Base-by-base conservation (phyloP, 2,113 vertebrate species). In the Oxygymnocypris stewartii region DNA sequence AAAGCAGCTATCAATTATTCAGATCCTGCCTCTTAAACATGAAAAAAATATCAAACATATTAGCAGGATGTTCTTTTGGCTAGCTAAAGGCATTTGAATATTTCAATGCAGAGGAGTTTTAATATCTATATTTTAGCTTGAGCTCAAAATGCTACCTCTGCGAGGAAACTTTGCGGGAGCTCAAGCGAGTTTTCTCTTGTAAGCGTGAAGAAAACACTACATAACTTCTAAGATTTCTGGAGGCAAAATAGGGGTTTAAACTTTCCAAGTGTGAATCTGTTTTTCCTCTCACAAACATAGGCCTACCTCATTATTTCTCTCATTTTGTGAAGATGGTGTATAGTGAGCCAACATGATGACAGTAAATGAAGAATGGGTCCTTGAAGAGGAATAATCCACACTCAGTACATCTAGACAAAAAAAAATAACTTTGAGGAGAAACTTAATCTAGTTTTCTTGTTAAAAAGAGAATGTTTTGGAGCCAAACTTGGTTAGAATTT, bases 1-100 rank as follows among this genome's bases (percentile, higher is more conserved):
- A 88, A 74, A 69, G 74, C 77, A 84, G 61, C 20, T 28, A 79
- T 89, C 59, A 82, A 89, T 87, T 85, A 89, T 87, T 89, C 79
- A 87, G 63, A 61, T 83, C n/a, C 54, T 80, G 79, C 76, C 80
- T 84, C 69, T 87, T 87, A 85, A 87, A 82, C 83, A 89, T 73
- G 79, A 71, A 67, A 42, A 87, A 51, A 67, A 84, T 65, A 87
- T 85, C 79, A 69, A 75, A 75, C 67, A 85, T 77, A 82, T 85
- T 78, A 82, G 42, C 44, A 63, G 79, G 84, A 88, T 63, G 57
- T 75, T 81, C 42, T 47, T 16, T 75, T 76, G 54, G 51, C 67
- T 69, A 49, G 69, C 78, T 88, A 78, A 73, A 77, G 84, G 57
- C 61, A n/a, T 67, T 74, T 88, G 69, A 88, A 88, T 88, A 88